These are phyloP conservation scores for Plectus sambesii DNA, from an alignment of 1,140 invertebrate species.

Conservation along the genomic window DNA sequence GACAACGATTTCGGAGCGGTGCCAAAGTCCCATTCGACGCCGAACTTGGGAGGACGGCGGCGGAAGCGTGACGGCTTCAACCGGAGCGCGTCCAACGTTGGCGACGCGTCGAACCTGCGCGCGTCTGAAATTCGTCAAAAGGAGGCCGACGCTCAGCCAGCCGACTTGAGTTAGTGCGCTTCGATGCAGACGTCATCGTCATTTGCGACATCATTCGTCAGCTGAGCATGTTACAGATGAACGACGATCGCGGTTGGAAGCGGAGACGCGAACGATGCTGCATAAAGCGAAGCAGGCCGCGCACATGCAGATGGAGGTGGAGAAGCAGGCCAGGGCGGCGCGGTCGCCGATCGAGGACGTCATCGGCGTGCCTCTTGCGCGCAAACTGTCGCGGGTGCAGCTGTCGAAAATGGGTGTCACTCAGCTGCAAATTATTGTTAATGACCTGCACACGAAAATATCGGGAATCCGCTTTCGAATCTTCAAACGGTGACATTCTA, in stretches of 20 bases:
- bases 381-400: neutral
- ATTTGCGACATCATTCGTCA: neutral
- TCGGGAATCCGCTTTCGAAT: neutral
- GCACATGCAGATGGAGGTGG: slow-evolving; percentile 18
- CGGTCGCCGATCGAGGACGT: neutral
- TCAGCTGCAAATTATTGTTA: neutral
- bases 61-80: neutral
- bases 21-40: slow-evolving; percentile 15
- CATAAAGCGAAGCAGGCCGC: slow-evolving; percentile 19
- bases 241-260: slow-evolving; percentile 10
- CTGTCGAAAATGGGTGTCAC: neutral
- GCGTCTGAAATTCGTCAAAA: too few relatives aligned
- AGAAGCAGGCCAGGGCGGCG: neutral
- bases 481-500: neutral
- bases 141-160: too few relatives aligned
- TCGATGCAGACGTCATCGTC: neutral
- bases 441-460: neutral
- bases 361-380: neutral
- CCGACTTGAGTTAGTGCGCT: slow-evolving; percentile 8
- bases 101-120: too few relatives aligned
- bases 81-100: neutral
- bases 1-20: slow-evolving; percentile 6
- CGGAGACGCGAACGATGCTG: slow-evolving; percentile 10
- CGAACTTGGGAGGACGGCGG: slow-evolving; percentile 11
- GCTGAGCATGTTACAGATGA: slow-evolving; percentile 1